Evolutionary conservation across 2,113 vertebrate species (phyloP).

Genomic region (Polypterus bichir): DNA sequence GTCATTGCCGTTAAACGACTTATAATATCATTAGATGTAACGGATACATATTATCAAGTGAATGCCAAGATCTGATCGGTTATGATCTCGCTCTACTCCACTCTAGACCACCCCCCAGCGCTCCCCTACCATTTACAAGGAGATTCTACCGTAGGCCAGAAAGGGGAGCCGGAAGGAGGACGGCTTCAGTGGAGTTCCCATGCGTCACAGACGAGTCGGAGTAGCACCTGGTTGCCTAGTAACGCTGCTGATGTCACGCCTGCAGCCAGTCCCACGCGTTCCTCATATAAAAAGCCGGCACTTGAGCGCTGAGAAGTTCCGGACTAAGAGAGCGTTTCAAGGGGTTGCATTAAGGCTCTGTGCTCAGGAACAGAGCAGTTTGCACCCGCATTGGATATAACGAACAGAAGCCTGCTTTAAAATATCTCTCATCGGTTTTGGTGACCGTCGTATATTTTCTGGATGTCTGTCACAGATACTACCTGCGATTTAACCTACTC

Average conservation of each 20-base stretch:
- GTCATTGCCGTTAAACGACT: too few species aligned
- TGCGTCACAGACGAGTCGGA: constrained; percentile 3
- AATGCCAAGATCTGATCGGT: too few species aligned
- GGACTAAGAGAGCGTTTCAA: background rate
- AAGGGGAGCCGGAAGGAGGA: background rate
- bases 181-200: constrained; percentile 2
- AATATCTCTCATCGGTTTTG: rapidly evolving
- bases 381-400: background rate
- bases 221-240: constrained; percentile 9
- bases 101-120: too few species aligned
- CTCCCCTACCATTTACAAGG: too few species aligned
- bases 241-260: constrained; percentile 20
- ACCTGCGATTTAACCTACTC: constrained; percentile 58
- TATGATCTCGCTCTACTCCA: too few species aligned
- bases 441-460: too few species aligned
- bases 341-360: background rate
- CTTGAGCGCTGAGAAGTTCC: constrained; percentile 5
- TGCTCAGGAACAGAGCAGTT: background rate
- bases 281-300: constrained; percentile 22
- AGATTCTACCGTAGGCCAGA: background rate
- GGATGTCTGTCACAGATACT: constrained; percentile 53
- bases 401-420: background rate
- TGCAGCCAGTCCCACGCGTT: constrained; percentile 18
- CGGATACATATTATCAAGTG: too few species aligned
- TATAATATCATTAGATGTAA: too few species aligned